Conservation (phyloP, 2,797 vertebrate species). For the Mycteria americana region DNA sequence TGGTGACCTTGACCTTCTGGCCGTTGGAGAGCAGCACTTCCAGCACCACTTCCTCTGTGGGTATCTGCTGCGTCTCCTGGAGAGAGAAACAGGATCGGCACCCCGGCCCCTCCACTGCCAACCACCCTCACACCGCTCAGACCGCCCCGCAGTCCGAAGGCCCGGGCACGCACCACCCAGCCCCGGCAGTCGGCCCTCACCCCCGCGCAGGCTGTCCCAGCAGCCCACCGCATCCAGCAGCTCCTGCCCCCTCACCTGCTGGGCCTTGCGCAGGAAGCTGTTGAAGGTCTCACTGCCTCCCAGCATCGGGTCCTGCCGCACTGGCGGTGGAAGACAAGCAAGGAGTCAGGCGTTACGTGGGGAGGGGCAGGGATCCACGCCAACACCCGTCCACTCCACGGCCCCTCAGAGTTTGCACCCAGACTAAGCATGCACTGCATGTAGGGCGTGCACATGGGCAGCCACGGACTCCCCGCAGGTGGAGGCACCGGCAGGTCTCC, state of each 20-base stretch:
- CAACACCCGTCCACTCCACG: neutral
- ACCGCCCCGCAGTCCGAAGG: neutral
- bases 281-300: constrained; percentile 95
- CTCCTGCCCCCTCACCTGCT: constrained; percentile 83
- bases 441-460: rapidly evolving
- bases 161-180: rapidly evolving
- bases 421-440: rapidly evolving
- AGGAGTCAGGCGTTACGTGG: rapidly evolving
- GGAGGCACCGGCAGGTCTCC: neutral
- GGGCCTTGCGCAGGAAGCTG: constrained; percentile 94
- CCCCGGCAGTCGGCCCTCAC: rapidly evolving
- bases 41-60: constrained; percentile 92
- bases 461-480: rapidly evolving
- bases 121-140: rapidly evolving
- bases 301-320: constrained; percentile 91
- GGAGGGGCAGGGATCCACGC: neutral
- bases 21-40: constrained; percentile 93
- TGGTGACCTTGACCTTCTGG: constrained; percentile 90
- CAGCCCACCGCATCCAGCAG: neutral
- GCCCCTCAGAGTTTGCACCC: neutral
- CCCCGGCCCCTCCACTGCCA: rapidly evolving
- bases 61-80: constrained; percentile 97
- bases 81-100: neutral
- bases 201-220: neutral
- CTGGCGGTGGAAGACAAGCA: constrained; percentile 56